Percentiles rank a stretch among this genome's conserved stretches.
Conservation (phyloP, 1,140 invertebrate genomes). For the Macrotrachela quadricornifera region DNA sequence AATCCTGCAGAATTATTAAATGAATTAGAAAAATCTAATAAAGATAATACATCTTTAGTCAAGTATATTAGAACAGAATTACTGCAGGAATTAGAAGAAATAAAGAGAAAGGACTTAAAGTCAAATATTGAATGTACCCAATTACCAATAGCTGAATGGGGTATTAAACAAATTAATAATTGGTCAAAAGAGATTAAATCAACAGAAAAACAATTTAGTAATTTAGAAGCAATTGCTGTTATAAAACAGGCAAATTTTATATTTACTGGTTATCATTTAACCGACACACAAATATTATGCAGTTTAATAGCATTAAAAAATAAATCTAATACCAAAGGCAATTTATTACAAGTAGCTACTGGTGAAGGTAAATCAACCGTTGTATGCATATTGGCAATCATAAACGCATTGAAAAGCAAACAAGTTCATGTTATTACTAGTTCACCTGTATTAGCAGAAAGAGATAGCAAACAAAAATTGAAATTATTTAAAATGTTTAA, state of each 20-base stretch:
- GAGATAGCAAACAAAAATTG: not conserved
- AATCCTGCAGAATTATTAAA: not conserved
- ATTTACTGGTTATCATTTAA: not conserved
- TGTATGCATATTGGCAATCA: not conserved
- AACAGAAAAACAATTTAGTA: not conserved
- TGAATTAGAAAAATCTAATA: not conserved
- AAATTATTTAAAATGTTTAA: slow-evolving; percentile 1
- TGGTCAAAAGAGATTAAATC: not conserved
- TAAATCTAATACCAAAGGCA: not conserved
- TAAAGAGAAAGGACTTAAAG: not conserved
- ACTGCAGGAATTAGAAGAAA: not conserved
- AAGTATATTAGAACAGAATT: not conserved
- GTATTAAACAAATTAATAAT: not conserved
- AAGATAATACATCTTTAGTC: not conserved
- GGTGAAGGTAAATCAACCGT: slow-evolving; percentile 1
- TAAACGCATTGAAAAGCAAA: not conserved
- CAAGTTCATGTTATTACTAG: not conserved
- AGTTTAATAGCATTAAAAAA: not conserved
- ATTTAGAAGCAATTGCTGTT: not conserved
- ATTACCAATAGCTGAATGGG: not conserved
- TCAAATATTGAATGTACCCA: not conserved
- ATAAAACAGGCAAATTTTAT: not conserved
- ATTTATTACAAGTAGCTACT: not conserved
- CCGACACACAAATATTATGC: not conserved
- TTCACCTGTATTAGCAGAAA: not conserved